These are phyloP conservation scores for Muntiacus reevesi DNA, from an alignment of 2,113 vertebrate genomes.

Conservation along the genomic window DNA sequence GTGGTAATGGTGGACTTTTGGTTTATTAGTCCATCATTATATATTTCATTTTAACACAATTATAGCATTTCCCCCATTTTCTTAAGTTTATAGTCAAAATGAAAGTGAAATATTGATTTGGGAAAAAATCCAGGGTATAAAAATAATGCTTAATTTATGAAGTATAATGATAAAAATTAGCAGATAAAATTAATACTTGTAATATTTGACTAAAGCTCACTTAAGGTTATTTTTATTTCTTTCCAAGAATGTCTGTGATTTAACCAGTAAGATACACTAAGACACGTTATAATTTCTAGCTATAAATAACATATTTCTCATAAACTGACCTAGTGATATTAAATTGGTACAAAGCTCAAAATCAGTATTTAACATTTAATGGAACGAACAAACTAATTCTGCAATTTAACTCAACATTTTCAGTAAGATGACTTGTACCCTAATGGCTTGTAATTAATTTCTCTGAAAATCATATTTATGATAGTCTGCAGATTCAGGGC, in stretches of 20 bases:
- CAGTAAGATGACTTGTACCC: conserved; percentile 92
- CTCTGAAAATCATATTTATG: conserved; percentile 90
- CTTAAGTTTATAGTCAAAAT: background rate
- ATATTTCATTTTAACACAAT: background rate
- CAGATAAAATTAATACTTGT: conserved; percentile 49
- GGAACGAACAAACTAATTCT: conserved; percentile 90
- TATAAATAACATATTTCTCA: conserved; percentile 75
- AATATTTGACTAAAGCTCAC: conserved; percentile 53
- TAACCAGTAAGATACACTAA: conserved; percentile 72
- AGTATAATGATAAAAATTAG: background rate
- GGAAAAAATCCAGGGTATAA: background rate
- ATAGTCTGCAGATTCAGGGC: conserved; percentile 89
- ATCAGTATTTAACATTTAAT: conserved; percentile 92
- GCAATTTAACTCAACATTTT: conserved; percentile 92
- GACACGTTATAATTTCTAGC: conserved; percentile 65
- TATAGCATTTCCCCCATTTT: background rate
- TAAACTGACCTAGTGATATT: conserved; percentile 84
- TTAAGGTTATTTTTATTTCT: conserved; percentile 64
- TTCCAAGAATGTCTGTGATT: conserved; percentile 61
- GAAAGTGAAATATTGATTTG: conserved; percentile 4
- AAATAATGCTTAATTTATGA: background rate
- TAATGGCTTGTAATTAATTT: conserved; percentile 97
- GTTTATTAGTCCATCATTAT: background rate
- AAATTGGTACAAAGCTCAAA: conserved; percentile 85
- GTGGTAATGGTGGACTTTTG: background rate